These are phyloP conservation scores for Bembecia ichneumoniformis DNA, from an alignment of 2,888 invertebrate species.

Conservation along the genomic window DNA sequence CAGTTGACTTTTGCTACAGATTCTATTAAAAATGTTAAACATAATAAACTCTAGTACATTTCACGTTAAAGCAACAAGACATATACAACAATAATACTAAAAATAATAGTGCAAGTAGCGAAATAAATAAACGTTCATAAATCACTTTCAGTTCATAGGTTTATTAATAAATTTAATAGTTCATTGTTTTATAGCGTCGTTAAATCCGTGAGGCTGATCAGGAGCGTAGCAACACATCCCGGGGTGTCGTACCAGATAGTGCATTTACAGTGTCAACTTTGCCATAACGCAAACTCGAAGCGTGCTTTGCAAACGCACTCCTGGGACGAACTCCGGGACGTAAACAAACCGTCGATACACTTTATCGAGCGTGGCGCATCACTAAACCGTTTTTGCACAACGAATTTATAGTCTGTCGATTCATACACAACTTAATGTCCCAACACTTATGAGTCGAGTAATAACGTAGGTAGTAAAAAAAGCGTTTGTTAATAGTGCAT, in stretches of 20 bases:
- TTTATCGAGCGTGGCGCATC: conserved; percentile 30
- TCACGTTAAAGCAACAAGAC: conserved; percentile 11
- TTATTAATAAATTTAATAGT: conserved; percentile 43
- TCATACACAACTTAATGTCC: conserved; percentile 14
- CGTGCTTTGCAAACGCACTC: conserved; percentile 94
- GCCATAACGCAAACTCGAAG: conserved; percentile 62
- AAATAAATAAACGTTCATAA: not conserved
- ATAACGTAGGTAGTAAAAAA: conserved; percentile 9
- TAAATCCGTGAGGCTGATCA: conserved; percentile 37
- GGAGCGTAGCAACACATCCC: conserved; percentile 70
- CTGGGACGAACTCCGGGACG: conserved; percentile 95
- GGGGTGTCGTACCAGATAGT: conserved; percentile 99
- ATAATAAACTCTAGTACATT: not conserved
- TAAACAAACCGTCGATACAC: conserved; percentile 47
- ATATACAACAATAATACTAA: conserved; percentile 15
- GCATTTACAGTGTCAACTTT: conserved; percentile 93
- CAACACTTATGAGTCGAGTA: conserved; percentile 5
- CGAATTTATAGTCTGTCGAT: conserved; percentile 48
- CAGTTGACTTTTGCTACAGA: too few species aligned
- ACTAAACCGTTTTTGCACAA: conserved; percentile 52
- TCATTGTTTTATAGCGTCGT: conserved; percentile 25
- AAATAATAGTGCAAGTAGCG: conserved; percentile 7
- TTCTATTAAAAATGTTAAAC: too few species aligned
- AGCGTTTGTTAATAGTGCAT: not conserved
- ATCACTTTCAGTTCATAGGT: not conserved